phyloP scores from a whole-genome alignment of 2,888 invertebrate genomes.

The Sialis lutaria region DNA sequence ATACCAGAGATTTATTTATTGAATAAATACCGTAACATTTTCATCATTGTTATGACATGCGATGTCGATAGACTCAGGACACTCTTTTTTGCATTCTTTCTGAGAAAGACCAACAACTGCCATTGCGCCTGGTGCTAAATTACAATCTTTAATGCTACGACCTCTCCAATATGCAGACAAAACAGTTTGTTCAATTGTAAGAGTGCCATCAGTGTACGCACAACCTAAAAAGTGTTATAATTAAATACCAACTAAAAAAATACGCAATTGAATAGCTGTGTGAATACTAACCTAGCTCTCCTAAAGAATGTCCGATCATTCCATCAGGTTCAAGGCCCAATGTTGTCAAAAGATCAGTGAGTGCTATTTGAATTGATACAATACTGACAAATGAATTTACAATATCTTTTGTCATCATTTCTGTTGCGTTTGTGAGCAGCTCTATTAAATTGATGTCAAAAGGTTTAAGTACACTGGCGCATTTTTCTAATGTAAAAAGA shows the following conservation, averaged over 20 bases:
- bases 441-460: constrained; percentile 33
- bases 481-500: constrained; percentile 32
- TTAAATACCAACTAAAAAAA: background rate
- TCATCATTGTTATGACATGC: constrained; percentile 36
- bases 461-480: constrained; percentile 29
- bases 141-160: constrained; percentile 23
- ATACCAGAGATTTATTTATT: background rate
- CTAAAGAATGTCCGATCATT: constrained; percentile 84
- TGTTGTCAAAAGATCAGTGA: constrained; percentile 63
- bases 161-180: constrained; percentile 40
- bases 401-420: constrained; percentile 29
- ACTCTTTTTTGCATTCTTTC: constrained; percentile 49
- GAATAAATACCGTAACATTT: constrained; percentile 47
- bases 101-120: constrained; percentile 73
- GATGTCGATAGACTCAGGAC: too few species aligned
- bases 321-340: constrained; percentile 72
- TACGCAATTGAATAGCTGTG: constrained; percentile 3
- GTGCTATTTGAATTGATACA: constrained; percentile 46
- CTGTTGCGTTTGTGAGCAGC: constrained; percentile 29
- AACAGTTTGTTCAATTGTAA: constrained; percentile 40
- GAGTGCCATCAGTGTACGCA: constrained; percentile 43
- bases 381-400: constrained; percentile 39
- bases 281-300: constrained; percentile 30
- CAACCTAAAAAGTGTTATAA: constrained; percentile 25
- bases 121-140: constrained; percentile 45